Conservation (phyloP, 2,888 invertebrate genomes). For the Watsonalla cultraria region DNA sequence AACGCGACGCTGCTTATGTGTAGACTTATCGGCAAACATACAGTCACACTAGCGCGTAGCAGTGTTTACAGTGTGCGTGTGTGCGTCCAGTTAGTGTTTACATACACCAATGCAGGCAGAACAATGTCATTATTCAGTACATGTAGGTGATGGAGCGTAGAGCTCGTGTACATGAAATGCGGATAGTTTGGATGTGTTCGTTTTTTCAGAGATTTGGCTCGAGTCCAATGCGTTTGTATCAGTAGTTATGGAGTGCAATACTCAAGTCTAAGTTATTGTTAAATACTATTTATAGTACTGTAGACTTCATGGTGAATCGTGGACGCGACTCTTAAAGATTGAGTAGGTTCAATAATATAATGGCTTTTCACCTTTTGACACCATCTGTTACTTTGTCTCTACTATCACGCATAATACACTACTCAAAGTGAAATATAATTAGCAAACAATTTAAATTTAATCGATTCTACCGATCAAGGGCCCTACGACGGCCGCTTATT, state of each 20-base stretch:
- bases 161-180: slow-evolving; percentile 43
- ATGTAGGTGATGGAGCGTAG: slow-evolving; percentile 40
- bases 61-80: slow-evolving; percentile 21
- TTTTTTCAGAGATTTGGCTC: slow-evolving; percentile 39
- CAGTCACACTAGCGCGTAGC: slow-evolving; percentile 35
- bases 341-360: no score
- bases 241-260: slow-evolving; percentile 19
- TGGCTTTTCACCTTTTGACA: no score
- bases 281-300: slow-evolving; percentile 4
- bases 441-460: neutral
- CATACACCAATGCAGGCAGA: slow-evolving; percentile 50
- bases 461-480: neutral
- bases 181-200: slow-evolving; percentile 13
- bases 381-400: no score
- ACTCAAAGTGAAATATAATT: no score
- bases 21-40: slow-evolving; percentile 57
- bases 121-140: slow-evolving; percentile 67
- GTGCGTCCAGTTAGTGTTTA: slow-evolving; percentile 53
- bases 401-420: no score
- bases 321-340: slow-evolving; percentile 2
- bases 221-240: slow-evolving; percentile 22
- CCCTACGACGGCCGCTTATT: no score
- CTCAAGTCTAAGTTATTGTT: slow-evolving; percentile 10
- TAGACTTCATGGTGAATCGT: slow-evolving; percentile 16
- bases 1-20: slow-evolving; percentile 52